Percentiles rank a stretch among this genome's conserved stretches.
Conservation (phyloP, 2,797 vertebrate species). For the Argyrosomus regius region DNA sequence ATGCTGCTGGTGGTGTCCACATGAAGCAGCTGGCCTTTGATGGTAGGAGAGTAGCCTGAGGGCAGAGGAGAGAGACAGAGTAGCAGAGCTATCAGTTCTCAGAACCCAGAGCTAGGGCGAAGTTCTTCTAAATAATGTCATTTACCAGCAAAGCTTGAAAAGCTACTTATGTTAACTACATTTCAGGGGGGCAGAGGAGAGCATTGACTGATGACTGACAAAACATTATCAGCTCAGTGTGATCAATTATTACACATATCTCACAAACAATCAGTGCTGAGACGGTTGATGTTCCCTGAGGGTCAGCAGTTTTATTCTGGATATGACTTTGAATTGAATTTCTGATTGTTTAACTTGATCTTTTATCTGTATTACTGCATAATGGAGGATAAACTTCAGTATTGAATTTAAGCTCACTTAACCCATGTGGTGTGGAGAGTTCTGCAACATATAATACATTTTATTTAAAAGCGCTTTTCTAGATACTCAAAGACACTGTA, state of each 20-base stretch:
- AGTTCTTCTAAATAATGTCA: background rate
- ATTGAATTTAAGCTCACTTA: background rate
- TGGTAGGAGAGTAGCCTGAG: conserved; percentile 94
- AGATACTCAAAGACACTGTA: too few relatives aligned
- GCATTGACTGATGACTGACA: conserved; percentile 15
- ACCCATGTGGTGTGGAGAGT: background rate
- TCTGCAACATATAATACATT: background rate
- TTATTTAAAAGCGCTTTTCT: too few relatives aligned
- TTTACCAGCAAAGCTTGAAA: conserved; percentile 26
- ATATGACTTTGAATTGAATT: background rate
- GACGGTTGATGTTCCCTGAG: background rate
- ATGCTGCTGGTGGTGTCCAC: conserved; percentile 99
- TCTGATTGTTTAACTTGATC: conserved; percentile 6
- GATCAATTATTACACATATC: conserved; percentile 12
- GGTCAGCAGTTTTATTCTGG: background rate
- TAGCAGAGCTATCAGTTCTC: conserved; percentile 34
- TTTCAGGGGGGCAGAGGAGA: conserved; percentile 28
- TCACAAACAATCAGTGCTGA: conserved; percentile 8
- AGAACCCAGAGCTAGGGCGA: background rate
- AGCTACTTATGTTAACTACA: conserved; percentile 10
- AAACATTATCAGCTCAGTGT: conserved; percentile 15
- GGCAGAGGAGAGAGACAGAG: conserved; percentile 9
- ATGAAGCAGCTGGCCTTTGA: conserved; percentile 98
- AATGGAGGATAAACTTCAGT: background rate
- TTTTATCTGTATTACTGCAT: background rate